phyloP scores from a whole-genome alignment of 1,140 invertebrate species.

The Eumeta japonica region DNA sequence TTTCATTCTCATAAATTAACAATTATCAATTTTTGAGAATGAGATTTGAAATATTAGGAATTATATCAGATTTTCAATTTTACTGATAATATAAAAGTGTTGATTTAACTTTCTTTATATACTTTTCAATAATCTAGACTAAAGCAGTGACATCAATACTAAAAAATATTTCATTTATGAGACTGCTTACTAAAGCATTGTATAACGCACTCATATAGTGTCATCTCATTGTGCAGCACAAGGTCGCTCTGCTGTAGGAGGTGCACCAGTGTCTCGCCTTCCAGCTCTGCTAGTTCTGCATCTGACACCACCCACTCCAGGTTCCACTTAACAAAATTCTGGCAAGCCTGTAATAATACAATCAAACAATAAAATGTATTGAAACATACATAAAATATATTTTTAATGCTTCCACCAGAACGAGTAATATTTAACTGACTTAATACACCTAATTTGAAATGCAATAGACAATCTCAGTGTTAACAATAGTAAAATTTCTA shows the following conservation, averaged over 20 bases:
- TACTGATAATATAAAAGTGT: too few relatives aligned
- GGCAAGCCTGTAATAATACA: slow-evolving; percentile 59
- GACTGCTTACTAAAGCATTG: neutral
- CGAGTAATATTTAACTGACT: too few relatives aligned
- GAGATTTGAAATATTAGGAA: neutral
- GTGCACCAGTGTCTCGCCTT: slow-evolving; percentile 74
- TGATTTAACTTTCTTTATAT: neutral
- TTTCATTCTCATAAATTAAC: too few relatives aligned
- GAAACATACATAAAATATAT: too few relatives aligned
- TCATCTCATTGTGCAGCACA: slow-evolving; percentile 88
- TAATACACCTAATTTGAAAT: too few relatives aligned
- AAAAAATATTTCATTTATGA: neutral
- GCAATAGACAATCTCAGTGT: too few relatives aligned
- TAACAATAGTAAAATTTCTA: too few relatives aligned
- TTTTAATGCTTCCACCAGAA: too few relatives aligned
- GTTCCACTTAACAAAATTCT: slow-evolving; percentile 91
- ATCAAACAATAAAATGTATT: slow-evolving; percentile 1
- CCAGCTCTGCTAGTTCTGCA: slow-evolving; percentile 79
- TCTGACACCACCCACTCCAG: slow-evolving; percentile 79
- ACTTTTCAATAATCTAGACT: neutral
- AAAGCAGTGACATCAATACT: neutral
- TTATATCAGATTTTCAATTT: neutral
- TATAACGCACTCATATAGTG: slow-evolving; percentile 66
- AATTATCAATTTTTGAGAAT: neutral
- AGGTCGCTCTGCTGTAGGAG: slow-evolving; percentile 82